Percentiles rank a stretch among this genome's conserved stretches.
phyloP scores from a whole-genome alignment of 2,113 vertebrate genomes.

The Gadus macrocephalus region DNA sequence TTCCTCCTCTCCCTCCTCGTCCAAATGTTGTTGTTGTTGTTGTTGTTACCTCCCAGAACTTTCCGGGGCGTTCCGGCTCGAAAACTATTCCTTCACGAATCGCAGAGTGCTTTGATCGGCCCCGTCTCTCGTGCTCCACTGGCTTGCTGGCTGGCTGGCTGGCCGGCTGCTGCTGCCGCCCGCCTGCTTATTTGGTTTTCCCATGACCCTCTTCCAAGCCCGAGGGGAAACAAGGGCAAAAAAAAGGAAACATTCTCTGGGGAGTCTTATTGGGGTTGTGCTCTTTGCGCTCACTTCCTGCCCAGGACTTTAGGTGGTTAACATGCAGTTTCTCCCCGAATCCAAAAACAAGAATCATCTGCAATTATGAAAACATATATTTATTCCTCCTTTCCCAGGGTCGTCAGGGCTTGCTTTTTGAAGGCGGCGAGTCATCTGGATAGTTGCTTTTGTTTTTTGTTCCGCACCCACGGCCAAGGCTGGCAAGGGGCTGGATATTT shows the following conservation, averaged over 20 bases:
- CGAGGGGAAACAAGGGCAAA: conserved; percentile 26
- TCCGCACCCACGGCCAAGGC: conserved; percentile 21
- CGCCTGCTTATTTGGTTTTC: conserved; percentile 63
- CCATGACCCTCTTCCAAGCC: conserved; percentile 60
- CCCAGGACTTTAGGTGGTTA: conserved; percentile 22
- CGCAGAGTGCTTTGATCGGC: conserved; percentile 31
- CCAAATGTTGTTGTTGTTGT: conserved; percentile 2
- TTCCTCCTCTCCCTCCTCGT: neutral
- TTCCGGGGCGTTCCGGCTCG: conserved; percentile 32
- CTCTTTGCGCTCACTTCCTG: conserved; percentile 40
- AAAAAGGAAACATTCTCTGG: conserved; percentile 12
- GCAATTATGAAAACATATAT: conserved; percentile 15
- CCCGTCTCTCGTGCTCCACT: conserved; percentile 26
- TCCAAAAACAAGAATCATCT: conserved; percentile 24
- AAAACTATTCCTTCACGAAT: conserved; percentile 1
- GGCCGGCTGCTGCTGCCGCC: conserved; percentile 22
- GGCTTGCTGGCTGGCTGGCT: conserved; percentile 3
- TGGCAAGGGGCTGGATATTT: conserved; percentile 36
- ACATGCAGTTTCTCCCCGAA: conserved; percentile 33
- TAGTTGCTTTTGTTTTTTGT: conserved; percentile 8
- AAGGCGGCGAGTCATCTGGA: conserved; percentile 43
- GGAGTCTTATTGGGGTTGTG: conserved; percentile 46
- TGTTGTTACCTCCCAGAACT: neutral
- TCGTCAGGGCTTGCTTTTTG: conserved; percentile 10
- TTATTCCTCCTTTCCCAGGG: conserved; percentile 11